These are phyloP conservation scores for Champsocephalus gunnari DNA, from an alignment of 2,797 vertebrate genomes.

Conservation along the genomic window DNA sequence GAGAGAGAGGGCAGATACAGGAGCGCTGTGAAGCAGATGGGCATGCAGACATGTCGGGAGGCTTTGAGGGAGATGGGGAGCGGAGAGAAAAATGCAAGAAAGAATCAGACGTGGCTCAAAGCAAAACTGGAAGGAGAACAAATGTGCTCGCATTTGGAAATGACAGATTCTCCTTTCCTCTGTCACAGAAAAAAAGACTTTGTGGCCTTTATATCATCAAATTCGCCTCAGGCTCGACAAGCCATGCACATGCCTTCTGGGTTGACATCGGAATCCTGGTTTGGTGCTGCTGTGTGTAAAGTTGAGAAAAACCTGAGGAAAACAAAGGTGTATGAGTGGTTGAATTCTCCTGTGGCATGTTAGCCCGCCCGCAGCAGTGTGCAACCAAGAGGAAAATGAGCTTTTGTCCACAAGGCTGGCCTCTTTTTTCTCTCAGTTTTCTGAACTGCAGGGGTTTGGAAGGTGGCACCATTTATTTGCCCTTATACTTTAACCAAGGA, in stretches of 20 bases:
- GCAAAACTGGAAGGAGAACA: conserved; percentile 59
- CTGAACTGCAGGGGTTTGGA: conserved; percentile 71
- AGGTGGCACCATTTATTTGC: conserved; percentile 65
- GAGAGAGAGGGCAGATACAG: conserved; percentile 45
- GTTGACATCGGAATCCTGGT: conserved; percentile 64
- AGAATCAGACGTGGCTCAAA: conserved; percentile 43
- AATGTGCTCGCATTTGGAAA: conserved; percentile 50
- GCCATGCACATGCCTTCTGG: conserved; percentile 56
- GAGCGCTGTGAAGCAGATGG: conserved; percentile 61
- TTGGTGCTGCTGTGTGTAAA: conserved; percentile 71
- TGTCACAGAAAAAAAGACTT: conserved; percentile 48
- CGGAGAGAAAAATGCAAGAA: conserved; percentile 36
- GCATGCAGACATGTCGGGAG: conserved; percentile 57
- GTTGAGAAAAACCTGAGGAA: conserved; percentile 79
- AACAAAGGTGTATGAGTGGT: conserved; percentile 81
- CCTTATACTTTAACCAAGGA: conserved; percentile 65
- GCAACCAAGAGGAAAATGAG: conserved; percentile 85
- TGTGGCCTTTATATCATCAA: conserved; percentile 46
- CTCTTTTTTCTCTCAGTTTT: conserved; percentile 63
- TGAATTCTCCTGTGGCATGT: conserved; percentile 81
- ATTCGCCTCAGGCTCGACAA: conserved; percentile 58
- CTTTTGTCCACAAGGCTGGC: conserved; percentile 81
- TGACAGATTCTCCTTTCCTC: conserved; percentile 59
- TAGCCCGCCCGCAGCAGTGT: conserved; percentile 80
- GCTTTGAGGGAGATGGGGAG: conserved; percentile 31